These are phyloP conservation scores for Esperia sulphurella DNA, from an alignment of 2,888 invertebrate genomes.

Conservation along the genomic window DNA sequence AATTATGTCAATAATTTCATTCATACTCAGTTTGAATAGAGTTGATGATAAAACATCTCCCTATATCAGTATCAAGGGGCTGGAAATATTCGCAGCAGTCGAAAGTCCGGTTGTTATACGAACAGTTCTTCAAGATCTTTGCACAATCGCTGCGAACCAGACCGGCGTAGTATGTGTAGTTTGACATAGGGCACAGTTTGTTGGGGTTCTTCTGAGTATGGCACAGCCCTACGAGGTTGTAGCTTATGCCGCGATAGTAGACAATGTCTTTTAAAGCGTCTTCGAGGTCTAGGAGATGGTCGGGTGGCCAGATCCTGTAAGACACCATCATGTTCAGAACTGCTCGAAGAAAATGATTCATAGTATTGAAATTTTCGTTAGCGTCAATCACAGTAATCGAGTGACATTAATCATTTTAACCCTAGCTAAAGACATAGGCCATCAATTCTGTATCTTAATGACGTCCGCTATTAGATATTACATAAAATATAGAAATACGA, in stretches of 20 bases:
- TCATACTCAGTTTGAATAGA: conserved; percentile 78
- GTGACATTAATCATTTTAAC: too few species aligned
- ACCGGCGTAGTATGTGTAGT: conserved; percentile 80
- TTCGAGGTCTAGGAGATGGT: conserved; percentile 84
- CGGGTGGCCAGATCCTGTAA: conserved; percentile 82
- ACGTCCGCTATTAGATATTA: too few species aligned
- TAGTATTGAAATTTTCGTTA: too few species aligned
- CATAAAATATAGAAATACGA: too few species aligned
- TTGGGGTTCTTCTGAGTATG: conserved; percentile 63
- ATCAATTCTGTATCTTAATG: too few species aligned
- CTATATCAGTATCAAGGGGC: conserved; percentile 79
- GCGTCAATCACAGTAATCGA: too few species aligned
- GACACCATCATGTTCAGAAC: neutral
- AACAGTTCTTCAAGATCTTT: conserved; percentile 70
- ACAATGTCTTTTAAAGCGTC: conserved; percentile 84
- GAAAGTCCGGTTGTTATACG: conserved; percentile 71
- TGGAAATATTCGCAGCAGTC: conserved; percentile 82
- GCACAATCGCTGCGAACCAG: conserved; percentile 75
- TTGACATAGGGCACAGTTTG: conserved; percentile 77
- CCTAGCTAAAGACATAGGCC: too few species aligned
- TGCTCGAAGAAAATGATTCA: too few species aligned
- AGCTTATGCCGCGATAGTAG: conserved; percentile 83
- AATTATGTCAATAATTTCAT: too few species aligned
- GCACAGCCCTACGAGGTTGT: conserved; percentile 82
- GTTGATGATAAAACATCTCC: conserved; percentile 80